Percentiles rank a stretch among this genome's conserved stretches.
phyloP scores from a whole-genome alignment of 2,797 vertebrate genomes.

The Pogoniulus pusillus region DNA sequence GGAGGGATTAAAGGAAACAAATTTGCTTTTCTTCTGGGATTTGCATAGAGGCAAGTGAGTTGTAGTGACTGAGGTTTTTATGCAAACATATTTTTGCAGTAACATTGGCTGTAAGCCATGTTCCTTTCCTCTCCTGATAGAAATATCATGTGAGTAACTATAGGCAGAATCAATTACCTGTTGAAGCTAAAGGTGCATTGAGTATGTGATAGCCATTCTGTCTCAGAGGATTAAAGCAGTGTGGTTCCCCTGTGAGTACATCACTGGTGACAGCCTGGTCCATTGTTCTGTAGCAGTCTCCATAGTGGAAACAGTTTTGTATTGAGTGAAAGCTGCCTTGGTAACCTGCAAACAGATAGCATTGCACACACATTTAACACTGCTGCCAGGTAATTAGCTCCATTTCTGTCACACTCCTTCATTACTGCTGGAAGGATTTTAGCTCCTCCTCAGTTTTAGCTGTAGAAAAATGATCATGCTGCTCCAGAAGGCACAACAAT shows the following conservation, averaged over 20 bases:
- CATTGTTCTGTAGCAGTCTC: slow-evolving; percentile 88
- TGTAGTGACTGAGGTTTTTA: not conserved
- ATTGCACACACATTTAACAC: slow-evolving; percentile 34
- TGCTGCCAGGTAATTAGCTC: not conserved
- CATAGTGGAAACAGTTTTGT: slow-evolving; percentile 93
- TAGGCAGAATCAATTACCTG: slow-evolving; percentile 78
- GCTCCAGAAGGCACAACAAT: not conserved
- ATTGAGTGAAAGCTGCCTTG: slow-evolving; percentile 92
- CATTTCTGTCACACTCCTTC: not conserved
- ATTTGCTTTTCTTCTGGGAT: not conserved
- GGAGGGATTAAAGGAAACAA: not conserved
- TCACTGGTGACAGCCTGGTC: slow-evolving; percentile 83
- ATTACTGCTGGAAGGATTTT: not conserved
- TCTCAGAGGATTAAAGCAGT: slow-evolving; percentile 83
- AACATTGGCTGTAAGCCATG: not conserved
- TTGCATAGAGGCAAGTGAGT: not conserved
- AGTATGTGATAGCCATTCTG: slow-evolving; percentile 90
- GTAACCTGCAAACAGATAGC: slow-evolving; percentile 84
- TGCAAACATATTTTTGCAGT: not conserved
- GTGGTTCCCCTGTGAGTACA: slow-evolving; percentile 83
- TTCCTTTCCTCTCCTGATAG: not conserved
- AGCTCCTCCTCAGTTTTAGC: not conserved
- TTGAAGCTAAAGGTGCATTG: slow-evolving; percentile 76
- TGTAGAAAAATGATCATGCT: not conserved
- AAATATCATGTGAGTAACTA: not conserved